These are phyloP conservation scores for Punctoribates punctum DNA, from an alignment of 2,888 invertebrate species.

Conservation along the genomic window DNA sequence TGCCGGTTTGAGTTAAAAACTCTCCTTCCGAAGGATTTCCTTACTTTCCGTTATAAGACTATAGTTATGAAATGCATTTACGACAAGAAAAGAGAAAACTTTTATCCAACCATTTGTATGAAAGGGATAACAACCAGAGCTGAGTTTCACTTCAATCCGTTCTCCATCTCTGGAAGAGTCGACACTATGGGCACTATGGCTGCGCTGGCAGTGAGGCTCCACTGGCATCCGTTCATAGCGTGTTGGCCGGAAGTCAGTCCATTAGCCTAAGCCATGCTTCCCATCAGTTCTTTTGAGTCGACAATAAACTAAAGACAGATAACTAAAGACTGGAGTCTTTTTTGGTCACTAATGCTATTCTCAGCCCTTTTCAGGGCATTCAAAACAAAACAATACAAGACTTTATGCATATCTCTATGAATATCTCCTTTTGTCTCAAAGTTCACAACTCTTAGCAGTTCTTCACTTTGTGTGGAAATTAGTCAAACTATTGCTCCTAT, in stretches of 20 bases:
- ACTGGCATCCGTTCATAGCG: slow-evolving; percentile 41
- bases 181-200: background rate
- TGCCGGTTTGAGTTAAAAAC: slow-evolving; percentile 36
- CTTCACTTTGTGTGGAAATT: no score
- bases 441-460: background rate
- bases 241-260: slow-evolving; percentile 47
- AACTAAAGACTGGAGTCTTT: slow-evolving; percentile 10
- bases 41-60: slow-evolving; percentile 34
- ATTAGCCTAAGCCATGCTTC: slow-evolving; percentile 45
- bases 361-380: slow-evolving; percentile 17
- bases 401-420: slow-evolving; percentile 1
- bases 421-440: slow-evolving; percentile 6
- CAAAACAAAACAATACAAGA: background rate
- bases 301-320: background rate
- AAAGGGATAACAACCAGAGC: slow-evolving; percentile 7
- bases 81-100: slow-evolving; percentile 29
- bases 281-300: slow-evolving; percentile 36
- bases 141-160: slow-evolving; percentile 1
- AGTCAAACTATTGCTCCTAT: no score
- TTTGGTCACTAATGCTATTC: slow-evolving; percentile 15
- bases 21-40: slow-evolving; percentile 36
- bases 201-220: slow-evolving; percentile 29
- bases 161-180: background rate
- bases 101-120: slow-evolving; percentile 1
- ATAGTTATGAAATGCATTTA: slow-evolving; percentile 29